A percentile compares a stretch with the other conserved stretches of the same genome.
phyloP scores from a whole-genome alignment of 2,113 vertebrate genomes.

The Erpornis zantholeuca region DNA sequence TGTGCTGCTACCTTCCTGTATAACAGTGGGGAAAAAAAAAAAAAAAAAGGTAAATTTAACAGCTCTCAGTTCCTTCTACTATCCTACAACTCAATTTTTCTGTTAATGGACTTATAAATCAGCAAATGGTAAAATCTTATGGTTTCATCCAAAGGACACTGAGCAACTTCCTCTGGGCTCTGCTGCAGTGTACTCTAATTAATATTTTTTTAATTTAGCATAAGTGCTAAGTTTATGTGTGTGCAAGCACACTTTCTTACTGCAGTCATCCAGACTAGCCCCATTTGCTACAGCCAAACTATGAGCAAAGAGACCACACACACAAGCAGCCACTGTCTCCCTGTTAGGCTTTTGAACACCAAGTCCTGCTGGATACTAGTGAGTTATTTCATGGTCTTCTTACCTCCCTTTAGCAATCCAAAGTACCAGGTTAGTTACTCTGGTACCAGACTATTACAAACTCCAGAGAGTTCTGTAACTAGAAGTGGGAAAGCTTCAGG shows the following conservation, averaged over 20 bases:
- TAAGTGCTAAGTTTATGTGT: neutral
- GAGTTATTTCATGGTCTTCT: neutral
- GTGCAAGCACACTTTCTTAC: neutral
- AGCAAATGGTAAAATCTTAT: neutral
- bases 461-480: neutral
- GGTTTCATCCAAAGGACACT: neutral
- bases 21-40: fast-evolving
- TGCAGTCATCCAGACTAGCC: neutral
- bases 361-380: neutral
- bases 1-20: neutral
- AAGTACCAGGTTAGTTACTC: neutral
- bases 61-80: neutral
- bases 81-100: neutral
- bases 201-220: neutral
- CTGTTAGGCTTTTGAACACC: neutral
- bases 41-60: neutral
- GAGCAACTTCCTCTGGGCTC: neutral
- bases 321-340: neutral
- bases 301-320: neutral
- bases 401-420: neutral
- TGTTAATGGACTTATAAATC: neutral
- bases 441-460: neutral
- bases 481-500: neutral
- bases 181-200: neutral
- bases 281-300: neutral